Evolutionary conservation across 30 jellyfish, hydroid and myxozoan species (phyloP).

Genomic region (Pelagia noctiluca): DNA sequence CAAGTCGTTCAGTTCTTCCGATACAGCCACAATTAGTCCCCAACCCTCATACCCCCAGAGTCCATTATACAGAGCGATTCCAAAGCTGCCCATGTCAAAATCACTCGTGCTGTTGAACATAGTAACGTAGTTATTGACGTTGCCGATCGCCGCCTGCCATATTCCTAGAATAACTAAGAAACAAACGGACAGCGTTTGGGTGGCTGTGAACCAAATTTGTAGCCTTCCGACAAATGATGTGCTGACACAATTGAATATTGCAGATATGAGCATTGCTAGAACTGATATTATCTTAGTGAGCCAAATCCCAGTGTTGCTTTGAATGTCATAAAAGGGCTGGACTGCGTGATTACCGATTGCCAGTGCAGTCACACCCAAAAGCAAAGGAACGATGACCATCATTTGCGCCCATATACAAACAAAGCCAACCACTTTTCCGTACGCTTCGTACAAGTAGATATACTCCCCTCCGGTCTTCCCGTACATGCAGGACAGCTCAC

Average conservation of each 20-base stretch:
- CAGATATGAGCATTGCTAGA: not conserved
- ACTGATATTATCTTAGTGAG: slow-evolving; percentile 1
- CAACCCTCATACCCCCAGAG: slow-evolving; percentile 41
- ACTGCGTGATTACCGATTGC: slow-evolving; percentile 9
- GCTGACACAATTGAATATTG: not conserved
- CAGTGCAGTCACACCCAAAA: not conserved
- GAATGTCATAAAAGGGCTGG: slow-evolving; percentile 5
- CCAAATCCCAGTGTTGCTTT: slow-evolving; percentile 4
- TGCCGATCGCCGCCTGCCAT: slow-evolving; percentile 24
- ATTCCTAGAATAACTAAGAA: slow-evolving; percentile 19
- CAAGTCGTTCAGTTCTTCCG: slow-evolving; percentile 28
- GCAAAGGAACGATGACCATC: slow-evolving; percentile 1
- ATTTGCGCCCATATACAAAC: slow-evolving; percentile 17
- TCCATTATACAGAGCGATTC: slow-evolving; percentile 22
- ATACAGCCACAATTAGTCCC: slow-evolving; percentile 3
- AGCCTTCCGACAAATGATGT: no score
- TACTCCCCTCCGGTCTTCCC: no score
- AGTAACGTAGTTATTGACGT: not conserved
- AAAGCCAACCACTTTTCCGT: slow-evolving; percentile 15
- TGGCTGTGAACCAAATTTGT: not conserved
- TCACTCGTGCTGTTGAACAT: slow-evolving; percentile 2
- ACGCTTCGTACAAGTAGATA: no score
- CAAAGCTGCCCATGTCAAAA: slow-evolving; percentile 4
- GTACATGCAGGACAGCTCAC: no score
- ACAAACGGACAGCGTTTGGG: slow-evolving; percentile 1